These are phyloP conservation scores for Palythoa grandiflora DNA, from an alignment of 92 coral and sea anemone species.

Conservation along the genomic window DNA sequence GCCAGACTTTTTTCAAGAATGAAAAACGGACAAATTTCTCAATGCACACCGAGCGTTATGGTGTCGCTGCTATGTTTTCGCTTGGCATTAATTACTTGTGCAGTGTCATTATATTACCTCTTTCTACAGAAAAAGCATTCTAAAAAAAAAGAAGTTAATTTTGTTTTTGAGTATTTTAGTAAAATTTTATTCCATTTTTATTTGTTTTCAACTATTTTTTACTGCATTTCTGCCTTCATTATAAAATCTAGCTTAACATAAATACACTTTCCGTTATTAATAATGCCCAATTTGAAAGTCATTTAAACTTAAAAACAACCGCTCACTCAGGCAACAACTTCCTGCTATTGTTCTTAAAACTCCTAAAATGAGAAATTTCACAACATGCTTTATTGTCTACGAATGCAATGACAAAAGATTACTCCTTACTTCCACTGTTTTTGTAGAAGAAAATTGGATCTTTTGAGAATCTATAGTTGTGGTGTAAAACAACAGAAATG, in stretches of 20 bases:
- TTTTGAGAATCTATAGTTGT: not conserved
- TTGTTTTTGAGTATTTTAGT: not conserved
- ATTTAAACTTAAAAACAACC: not conserved
- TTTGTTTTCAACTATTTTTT: not conserved
- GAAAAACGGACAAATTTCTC: too few species aligned
- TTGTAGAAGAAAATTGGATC: not conserved
- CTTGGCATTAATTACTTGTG: not conserved
- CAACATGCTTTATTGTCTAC: not conserved
- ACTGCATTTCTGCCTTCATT: too few species aligned
- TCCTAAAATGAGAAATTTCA: not conserved
- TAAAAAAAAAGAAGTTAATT: not conserved
- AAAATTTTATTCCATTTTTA: not conserved
- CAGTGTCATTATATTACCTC: not conserved
- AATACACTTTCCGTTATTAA: not conserved
- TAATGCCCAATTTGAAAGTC: not conserved
- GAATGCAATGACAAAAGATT: too few species aligned
- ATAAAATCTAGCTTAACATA: not conserved
- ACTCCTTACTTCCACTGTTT: not conserved
- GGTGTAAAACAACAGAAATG: too few species aligned
- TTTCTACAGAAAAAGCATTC: not conserved
- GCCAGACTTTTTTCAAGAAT: too few species aligned
- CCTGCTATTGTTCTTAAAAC: not conserved
- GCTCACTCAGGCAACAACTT: not conserved
- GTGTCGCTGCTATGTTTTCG: not conserved
- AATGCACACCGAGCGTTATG: too few species aligned